Conservation (phyloP, 2,888 invertebrate genomes). For the Lasioglossum vierecki region DNA sequence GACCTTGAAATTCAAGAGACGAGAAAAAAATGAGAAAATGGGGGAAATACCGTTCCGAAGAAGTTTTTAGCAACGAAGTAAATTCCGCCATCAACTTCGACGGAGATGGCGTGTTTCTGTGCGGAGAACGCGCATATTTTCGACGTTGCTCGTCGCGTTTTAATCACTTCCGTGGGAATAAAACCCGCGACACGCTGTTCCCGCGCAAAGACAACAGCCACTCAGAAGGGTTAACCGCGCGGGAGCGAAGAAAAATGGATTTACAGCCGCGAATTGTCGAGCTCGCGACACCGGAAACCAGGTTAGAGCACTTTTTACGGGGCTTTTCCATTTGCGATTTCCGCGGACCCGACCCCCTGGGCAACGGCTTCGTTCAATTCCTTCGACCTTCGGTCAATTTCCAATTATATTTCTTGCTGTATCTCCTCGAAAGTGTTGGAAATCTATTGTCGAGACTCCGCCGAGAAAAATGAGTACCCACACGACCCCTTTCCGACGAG, state of each 20-base stretch:
- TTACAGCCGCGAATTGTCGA: constrained; percentile 31
- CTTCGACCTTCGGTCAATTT: background rate
- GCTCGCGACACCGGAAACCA: constrained; percentile 20
- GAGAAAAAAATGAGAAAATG: background rate
- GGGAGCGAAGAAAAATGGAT: constrained; percentile 30
- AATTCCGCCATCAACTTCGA: background rate
- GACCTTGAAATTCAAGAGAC: too few relatives aligned
- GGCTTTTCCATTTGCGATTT: constrained; percentile 62
- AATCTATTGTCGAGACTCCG: background rate
- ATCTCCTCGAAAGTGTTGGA: too few relatives aligned
- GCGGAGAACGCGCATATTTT: background rate
- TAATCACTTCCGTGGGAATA: background rate
- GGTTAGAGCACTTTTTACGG: constrained; percentile 47
- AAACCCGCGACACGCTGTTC: background rate
- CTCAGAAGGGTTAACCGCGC: background rate
- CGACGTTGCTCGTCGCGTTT: background rate
- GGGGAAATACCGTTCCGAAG: background rate
- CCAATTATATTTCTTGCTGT: background rate
- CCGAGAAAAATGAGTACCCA: background rate
- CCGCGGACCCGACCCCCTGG: constrained; percentile 46
- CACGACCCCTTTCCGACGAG: background rate
- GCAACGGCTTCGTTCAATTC: constrained; percentile 21
- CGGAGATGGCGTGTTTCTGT: background rate
- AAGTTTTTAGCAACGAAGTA: background rate
- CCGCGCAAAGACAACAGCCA: background rate